These are phyloP conservation scores for Myotis pilosus DNA, from an alignment of 2,797 vertebrate species.

Conservation along the genomic window DNA sequence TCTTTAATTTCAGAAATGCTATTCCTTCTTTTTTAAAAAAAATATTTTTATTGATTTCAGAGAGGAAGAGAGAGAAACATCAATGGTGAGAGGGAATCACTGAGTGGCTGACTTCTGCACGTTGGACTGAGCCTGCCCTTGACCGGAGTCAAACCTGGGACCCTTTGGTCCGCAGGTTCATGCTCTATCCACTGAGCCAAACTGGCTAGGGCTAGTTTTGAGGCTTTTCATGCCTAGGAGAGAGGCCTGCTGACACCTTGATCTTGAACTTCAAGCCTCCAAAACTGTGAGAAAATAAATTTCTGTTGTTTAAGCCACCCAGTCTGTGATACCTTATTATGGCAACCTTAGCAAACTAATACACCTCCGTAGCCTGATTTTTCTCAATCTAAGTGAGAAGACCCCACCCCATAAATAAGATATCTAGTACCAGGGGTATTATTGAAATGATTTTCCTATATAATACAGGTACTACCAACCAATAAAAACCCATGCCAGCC, in stretches of 20 bases:
- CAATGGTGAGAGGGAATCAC: too few species aligned
- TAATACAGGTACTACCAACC: background rate
- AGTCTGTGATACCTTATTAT: background rate
- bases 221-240: background rate
- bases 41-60: too few species aligned
- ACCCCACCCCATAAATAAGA: background rate
- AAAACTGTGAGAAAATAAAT: slow-evolving; percentile 3
- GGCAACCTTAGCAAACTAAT: background rate
- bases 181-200: too few species aligned
- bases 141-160: too few species aligned
- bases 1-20: background rate
- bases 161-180: too few species aligned
- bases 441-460: background rate
- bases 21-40: too few species aligned
- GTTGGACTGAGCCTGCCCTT: too few species aligned
- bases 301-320: background rate
- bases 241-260: background rate
- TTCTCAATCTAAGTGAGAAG: background rate
- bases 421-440: background rate
- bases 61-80: too few species aligned
- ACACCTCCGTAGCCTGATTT: background rate
- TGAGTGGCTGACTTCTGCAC: too few species aligned
- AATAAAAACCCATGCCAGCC: background rate
- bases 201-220: too few species aligned
- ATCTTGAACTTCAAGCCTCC: background rate